phyloP scores from a whole-genome alignment of 2,888 invertebrate species.

The Andrena minutula region DNA sequence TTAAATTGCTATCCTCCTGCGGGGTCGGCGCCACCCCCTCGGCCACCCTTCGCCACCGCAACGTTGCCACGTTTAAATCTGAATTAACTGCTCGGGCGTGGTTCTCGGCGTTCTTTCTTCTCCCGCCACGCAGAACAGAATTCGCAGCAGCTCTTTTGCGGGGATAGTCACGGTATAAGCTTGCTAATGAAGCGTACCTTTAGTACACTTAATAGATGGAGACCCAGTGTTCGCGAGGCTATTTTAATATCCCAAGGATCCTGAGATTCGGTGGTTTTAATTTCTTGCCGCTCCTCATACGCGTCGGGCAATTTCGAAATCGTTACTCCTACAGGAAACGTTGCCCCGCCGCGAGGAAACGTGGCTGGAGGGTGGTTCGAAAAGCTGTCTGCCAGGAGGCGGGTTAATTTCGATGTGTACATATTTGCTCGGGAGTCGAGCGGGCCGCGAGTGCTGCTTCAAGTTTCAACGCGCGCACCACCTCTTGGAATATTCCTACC shows the following conservation, averaged over 20 bases:
- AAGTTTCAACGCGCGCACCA: conserved; percentile 47
- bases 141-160: too few species aligned
- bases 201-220: too few species aligned
- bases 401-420: conserved; percentile 67
- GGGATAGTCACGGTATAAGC: too few species aligned
- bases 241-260: too few species aligned
- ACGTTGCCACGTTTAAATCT: conserved; percentile 77
- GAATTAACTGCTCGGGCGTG: conserved; percentile 77
- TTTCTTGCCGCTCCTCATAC: background rate
- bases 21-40: conserved; percentile 51
- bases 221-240: too few species aligned
- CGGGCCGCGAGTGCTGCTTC: conserved; percentile 41
- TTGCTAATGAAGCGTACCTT: background rate
- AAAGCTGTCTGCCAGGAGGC: conserved; percentile 47
- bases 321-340: background rate
- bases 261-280: too few species aligned
- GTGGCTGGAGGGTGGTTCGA: conserved; percentile 28
- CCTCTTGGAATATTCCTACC: conserved; percentile 41
- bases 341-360: conserved; percentile 20
- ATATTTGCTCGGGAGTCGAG: conserved; percentile 58
- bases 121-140: background rate
- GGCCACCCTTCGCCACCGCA: conserved; percentile 60
- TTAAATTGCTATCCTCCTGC: conserved; percentile 76
- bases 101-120: conserved; percentile 65
- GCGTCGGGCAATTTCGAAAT: background rate